Evolutionary conservation across 2,113 vertebrate species (phyloP), one percentile per base, ranked within the genome.

Genomic region (Ramphastos sulfuratus): DNA sequence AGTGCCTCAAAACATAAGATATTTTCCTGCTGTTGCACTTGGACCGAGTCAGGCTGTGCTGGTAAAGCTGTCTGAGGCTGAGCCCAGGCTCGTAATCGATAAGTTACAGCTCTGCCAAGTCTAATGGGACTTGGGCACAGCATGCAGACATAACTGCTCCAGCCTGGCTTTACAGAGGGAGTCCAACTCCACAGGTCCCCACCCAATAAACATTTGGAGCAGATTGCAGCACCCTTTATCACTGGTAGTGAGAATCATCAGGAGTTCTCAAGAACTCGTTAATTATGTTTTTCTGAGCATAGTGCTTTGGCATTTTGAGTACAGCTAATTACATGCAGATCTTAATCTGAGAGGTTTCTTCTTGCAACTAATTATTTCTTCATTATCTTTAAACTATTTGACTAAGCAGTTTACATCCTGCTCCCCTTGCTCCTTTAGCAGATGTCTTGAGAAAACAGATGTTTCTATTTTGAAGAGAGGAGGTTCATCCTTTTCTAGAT

Each of bases 301-400:
- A 92, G 58, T 65, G 54, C 92, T 94, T 97, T 97, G 97, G 95
- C 95, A 86, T 96, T 93, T 96, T 89, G 85, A 88, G 81, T 90
- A 74, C 70, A 91, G 83, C 89, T 97, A 97, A 97, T 98, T 97
- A 97, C 93, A 91, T 87, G 90, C 96, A 97, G 96, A 97, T 96
- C 91, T 95, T 97, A 96, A 93, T 96, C 95, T 94, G 44, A 10
- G 14, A 50, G 46, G 95, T 94, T 93, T 86, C 71, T 93, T 86
- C 82, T 94, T 92, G 88, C 96, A 96, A 96, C 94, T 96, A 96
- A 94, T 97, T 93, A 97, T 97, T 97, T 97, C 84, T 97, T 96
- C 95, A 89, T 97, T 92, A 96, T 97, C 96, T 96, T 95, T 88
- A 86, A 93, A 96, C 82, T 87, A 66, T 95, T 96, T 92, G 87